Evolutionary conservation across 1,140 invertebrate species (phyloP).

Genomic region (Penaeus vannamei): DNA sequence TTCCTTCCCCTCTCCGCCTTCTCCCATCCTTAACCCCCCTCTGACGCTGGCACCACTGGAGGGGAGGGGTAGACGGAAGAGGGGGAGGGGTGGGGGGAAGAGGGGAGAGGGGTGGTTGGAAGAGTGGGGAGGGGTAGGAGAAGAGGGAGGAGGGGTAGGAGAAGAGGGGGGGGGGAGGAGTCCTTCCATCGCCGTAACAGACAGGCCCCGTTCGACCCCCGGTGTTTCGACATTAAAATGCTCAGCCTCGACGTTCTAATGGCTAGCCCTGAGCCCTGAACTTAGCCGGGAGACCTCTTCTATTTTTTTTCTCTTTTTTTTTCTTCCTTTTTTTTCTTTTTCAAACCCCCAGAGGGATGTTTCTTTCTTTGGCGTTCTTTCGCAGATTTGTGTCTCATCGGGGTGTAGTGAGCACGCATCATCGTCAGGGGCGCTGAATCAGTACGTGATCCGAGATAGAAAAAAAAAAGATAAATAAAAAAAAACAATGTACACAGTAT

Average conservation of each 20-base stretch:
- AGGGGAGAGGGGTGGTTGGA: not conserved
- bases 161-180: conserved; percentile 1
- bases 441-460: too few species aligned
- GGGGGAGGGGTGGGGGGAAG: conserved; percentile 12
- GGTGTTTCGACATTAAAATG: conserved; percentile 50
- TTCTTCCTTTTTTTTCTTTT: not conserved
- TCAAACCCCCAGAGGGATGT: not conserved
- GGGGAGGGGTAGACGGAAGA: not conserved
- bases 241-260: conserved; percentile 23
- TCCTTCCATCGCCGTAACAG: conserved; percentile 41
- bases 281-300: not conserved
- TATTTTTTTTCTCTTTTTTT: not conserved
- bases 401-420: too few species aligned
- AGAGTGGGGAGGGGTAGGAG: not conserved
- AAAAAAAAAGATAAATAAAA: not conserved
- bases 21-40: not conserved
- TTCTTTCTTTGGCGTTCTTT: not conserved
- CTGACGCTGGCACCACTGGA: not conserved
- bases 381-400: not conserved
- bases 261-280: conserved; percentile 14
- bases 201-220: conserved; percentile 44
- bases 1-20: too few species aligned
- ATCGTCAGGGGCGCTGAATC: too few species aligned
- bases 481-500: conserved; percentile 20
- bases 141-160: not conserved